Base-by-base conservation (phyloP, 1,140 invertebrate genomes). In the Papilio xuthus region DNA sequence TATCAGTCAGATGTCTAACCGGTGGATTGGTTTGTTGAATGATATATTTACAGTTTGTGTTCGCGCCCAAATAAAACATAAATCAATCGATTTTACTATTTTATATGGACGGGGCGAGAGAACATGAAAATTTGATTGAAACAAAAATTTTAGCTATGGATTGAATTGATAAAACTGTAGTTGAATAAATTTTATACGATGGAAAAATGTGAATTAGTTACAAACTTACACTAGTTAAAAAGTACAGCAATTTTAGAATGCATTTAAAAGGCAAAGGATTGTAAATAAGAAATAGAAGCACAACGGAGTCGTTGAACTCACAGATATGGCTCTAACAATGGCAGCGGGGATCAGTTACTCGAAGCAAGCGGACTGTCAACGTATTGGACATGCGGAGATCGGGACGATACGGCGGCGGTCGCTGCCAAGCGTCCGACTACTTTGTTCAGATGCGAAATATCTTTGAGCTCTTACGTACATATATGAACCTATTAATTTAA, bases 1-100 rank as follows among this genome's bases (percentile, higher is more conserved):
- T 88, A 91, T 93, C 89, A 89, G 86, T 92, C 89, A 90, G 79
- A 86, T 85, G 88, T 88, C 89, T 92, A 89, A 86, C 86, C 79
- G 83, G 81, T 84, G 85, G 85, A 86, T 86, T 86, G 84, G 77
- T 78, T 75, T 80, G 83, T 83, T 88, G 86, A 88, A 82, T 85
- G 85, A 88, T 87, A 84, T 88, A 83, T 88, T 87, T 86, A 87
- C 86, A 79, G 72, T 50, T 41, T 44, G 77, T 80, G 77, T 82
- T 81, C 84, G 73, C 74, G 78, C 83, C 50, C 80, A 79, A 80
- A 82, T 82, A 80, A 18, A 75, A 82, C 79, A 80, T 85, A 80
- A 86, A 83, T 80, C 78, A 84, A 75, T 75, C 28, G 47, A 75
- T 75, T 56, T 75, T 56, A 75, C 28, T 56, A 26, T 42, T 42